A percentile compares a stretch with the other conserved stretches of the same genome.
These are phyloP conservation scores for Sebastes schlegelii DNA, from an alignment of 2,113 vertebrate genomes.

Conservation along the genomic window DNA sequence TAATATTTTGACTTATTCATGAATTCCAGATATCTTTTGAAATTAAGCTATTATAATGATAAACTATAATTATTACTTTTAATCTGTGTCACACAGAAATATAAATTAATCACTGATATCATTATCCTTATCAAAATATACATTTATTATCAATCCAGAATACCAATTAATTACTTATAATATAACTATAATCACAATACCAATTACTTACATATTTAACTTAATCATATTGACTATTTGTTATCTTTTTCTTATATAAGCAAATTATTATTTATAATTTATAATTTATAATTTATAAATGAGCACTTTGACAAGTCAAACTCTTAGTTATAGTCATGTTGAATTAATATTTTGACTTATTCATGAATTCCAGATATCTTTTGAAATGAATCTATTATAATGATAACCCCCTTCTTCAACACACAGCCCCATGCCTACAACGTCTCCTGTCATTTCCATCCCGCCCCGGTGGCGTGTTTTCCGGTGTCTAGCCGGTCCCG, in stretches of 20 bases:
- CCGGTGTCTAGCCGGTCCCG: slow-evolving; percentile 76
- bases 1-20: background rate
- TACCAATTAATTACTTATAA: too few relatives aligned
- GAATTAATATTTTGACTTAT: background rate
- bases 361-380: background rate
- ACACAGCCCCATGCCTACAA: slow-evolving; percentile 26
- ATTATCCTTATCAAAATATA: too few relatives aligned
- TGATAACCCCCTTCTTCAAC: background rate
- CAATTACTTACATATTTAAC: too few relatives aligned
- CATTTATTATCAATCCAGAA: too few relatives aligned
- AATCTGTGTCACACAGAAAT: too few relatives aligned
- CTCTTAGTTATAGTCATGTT: background rate
- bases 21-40: background rate
- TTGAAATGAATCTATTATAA: slow-evolving; percentile 1
- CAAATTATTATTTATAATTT: too few relatives aligned
- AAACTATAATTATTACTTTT: too few relatives aligned
- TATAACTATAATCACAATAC: too few relatives aligned
- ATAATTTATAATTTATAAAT: background rate
- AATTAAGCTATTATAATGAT: slow-evolving; percentile 11
- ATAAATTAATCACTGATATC: too few relatives aligned
- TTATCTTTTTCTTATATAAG: too few relatives aligned
- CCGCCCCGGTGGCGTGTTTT: slow-evolving; percentile 55
- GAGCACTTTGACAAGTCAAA: background rate
- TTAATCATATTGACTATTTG: too few relatives aligned
- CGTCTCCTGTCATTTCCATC: slow-evolving; percentile 64